Percentiles rank a stretch among this genome's conserved stretches.
phyloP scores from a whole-genome alignment of 2,797 vertebrate genomes.

The Paramormyrops hopkinsi region DNA sequence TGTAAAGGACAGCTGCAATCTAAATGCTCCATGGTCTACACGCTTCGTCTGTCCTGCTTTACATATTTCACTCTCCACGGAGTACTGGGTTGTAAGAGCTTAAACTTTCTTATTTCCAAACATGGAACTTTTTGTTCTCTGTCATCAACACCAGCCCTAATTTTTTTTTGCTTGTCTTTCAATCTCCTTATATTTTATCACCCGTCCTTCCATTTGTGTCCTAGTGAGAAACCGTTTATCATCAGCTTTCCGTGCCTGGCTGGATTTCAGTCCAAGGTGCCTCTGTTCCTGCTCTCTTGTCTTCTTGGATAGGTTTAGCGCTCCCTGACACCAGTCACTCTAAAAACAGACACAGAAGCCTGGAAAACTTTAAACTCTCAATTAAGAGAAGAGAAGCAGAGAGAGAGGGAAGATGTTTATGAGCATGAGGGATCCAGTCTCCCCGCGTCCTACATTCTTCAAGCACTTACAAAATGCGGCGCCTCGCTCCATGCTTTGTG shows the following conservation, averaged over 20 bases:
- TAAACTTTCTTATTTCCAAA: background rate
- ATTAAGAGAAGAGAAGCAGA: background rate
- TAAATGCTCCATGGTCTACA: background rate
- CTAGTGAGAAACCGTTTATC: constrained; percentile 12
- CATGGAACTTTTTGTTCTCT: background rate
- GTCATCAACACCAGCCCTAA: background rate
- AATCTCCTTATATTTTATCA: constrained; percentile 15
- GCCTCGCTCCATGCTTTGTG: background rate
- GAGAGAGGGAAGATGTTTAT: background rate
- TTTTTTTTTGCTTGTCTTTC: background rate
- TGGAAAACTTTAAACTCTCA: background rate
- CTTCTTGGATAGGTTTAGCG: background rate
- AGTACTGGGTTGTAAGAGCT: background rate
- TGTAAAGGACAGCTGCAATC: background rate
- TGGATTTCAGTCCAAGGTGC: background rate
- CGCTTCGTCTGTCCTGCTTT: background rate
- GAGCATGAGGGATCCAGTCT: background rate
- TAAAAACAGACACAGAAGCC: background rate
- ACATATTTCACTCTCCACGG: background rate
- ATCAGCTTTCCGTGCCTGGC: constrained; percentile 10
- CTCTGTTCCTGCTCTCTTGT: background rate
- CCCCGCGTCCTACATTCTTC: background rate
- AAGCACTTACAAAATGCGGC: background rate
- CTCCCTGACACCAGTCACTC: background rate
- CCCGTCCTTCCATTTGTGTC: background rate